phyloP scores from a whole-genome alignment of 2,113 vertebrate species.

The Dipodomys merriami region DNA sequence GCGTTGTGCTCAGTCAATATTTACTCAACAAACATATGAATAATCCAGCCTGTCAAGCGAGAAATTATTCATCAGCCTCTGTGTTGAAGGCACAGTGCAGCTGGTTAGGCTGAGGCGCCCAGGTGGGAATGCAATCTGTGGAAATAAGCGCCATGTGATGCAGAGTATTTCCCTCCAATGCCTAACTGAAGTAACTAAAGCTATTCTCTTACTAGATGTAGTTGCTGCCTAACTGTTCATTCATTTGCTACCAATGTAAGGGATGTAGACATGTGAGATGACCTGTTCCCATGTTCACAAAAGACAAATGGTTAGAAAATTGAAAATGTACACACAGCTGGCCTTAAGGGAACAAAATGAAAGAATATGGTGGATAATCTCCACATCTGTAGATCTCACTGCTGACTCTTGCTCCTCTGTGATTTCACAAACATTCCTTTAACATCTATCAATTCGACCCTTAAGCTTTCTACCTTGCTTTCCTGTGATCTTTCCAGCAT shows the following conservation, averaged over 20 bases:
- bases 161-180: not conserved
- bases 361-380: not conserved
- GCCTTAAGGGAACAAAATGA: not conserved
- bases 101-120: not conserved
- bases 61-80: conserved; percentile 40
- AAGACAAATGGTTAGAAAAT: not conserved
- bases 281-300: not conserved
- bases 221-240: not conserved
- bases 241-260: not conserved
- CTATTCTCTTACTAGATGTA: not conserved
- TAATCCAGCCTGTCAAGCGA: not conserved
- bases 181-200: not conserved
- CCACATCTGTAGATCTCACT: not conserved
- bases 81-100: not conserved
- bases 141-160: not conserved
- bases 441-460: not conserved
- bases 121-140: conserved; percentile 8
- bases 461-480: not conserved
- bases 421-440: not conserved
- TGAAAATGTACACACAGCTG: not conserved
- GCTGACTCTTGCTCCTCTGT: not conserved
- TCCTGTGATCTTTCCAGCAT: not conserved
- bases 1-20: not conserved
- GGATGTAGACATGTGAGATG: not conserved
- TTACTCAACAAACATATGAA: conserved; percentile 21